These are phyloP conservation scores for Poeciliopsis occidentalis DNA, from an alignment of 2,113 vertebrate species.

Conservation along the genomic window DNA sequence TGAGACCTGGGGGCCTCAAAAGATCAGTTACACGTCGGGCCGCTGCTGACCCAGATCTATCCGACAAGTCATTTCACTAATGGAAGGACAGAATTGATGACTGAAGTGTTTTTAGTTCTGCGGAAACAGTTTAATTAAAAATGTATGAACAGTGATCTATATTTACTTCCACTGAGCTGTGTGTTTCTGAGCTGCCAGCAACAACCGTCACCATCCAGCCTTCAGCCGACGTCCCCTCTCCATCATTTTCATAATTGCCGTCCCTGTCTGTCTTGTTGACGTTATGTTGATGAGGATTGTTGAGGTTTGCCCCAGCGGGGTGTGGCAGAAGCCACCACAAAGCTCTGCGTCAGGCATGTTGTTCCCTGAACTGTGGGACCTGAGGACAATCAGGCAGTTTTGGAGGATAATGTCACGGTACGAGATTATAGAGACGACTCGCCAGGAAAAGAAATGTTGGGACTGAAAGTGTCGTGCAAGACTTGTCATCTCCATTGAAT, in stretches of 20 bases:
- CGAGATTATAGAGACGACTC: slow-evolving; percentile 16
- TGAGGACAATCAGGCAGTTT: slow-evolving; percentile 8
- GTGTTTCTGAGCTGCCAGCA: neutral
- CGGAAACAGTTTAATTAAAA: neutral
- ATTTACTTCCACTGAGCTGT: slow-evolving; percentile 9
- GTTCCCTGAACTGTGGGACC: slow-evolving; percentile 21
- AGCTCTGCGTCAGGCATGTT: slow-evolving; percentile 47
- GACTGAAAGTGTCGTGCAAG: no score
- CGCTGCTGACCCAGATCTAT: no score
- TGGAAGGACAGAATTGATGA: slow-evolving; percentile 1
- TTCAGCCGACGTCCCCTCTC: neutral
- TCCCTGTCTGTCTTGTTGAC: slow-evolving; percentile 23
- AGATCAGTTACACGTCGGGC: no score
- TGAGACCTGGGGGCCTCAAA: no score
- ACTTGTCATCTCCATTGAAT: no score
- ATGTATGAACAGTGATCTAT: slow-evolving; percentile 19
- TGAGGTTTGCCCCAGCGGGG: slow-evolving; percentile 33
- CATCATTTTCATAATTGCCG: neutral
- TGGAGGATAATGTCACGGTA: slow-evolving; percentile 33
- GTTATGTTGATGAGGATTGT: slow-evolving; percentile 30
- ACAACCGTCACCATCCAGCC: neutral
- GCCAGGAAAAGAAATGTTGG: neutral
- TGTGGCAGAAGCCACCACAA: slow-evolving; percentile 40
- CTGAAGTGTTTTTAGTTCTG: slow-evolving; percentile 11
- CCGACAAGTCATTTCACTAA: neutral